phyloP scores from a whole-genome alignment of 2,113 vertebrate species.

The Coregonus clupeaformis region DNA sequence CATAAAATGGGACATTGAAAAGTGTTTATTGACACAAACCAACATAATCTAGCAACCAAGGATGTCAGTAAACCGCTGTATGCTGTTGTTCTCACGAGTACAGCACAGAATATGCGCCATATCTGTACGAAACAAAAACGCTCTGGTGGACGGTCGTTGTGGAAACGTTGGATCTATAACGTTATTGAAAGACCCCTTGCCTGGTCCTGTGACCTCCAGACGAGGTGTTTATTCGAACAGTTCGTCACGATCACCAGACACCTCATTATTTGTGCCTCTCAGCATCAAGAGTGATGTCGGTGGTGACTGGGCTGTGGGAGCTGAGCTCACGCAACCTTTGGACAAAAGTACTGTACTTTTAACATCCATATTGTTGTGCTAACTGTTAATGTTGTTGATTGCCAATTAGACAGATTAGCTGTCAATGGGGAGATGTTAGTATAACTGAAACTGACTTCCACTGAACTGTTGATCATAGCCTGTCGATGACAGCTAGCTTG shows the following conservation, averaged over 20 bases:
- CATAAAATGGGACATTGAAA: conserved; percentile 2
- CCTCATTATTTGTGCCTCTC: conserved; percentile 90
- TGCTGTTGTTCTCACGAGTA: conserved; percentile 63
- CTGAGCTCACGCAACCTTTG: conserved; percentile 85
- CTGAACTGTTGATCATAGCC: no score
- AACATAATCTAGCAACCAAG: not conserved
- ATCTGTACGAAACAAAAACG: conserved; percentile 33
- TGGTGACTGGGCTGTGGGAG: conserved; percentile 77
- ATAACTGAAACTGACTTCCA: no score
- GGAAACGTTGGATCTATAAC: conserved; percentile 20
- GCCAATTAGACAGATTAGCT: not conserved
- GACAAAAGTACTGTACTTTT: conserved; percentile 80
- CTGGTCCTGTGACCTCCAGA: not conserved
- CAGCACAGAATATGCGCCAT: conserved; percentile 51
- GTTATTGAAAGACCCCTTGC: not conserved
- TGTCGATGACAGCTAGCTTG: no score
- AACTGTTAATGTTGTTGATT: no score
- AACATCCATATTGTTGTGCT: not conserved
- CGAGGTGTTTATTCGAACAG: conserved; percentile 33
- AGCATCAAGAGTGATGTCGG: conserved; percentile 65
- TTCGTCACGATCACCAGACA: conserved; percentile 78
- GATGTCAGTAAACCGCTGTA: conserved; percentile 68
- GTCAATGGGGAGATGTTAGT: not conserved
- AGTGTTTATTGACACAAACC: not conserved
- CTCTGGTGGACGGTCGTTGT: conserved; percentile 2